These are phyloP conservation scores for Elgaria multicarinata DNA, from an alignment of 2,113 vertebrate species.

Conservation along the genomic window DNA sequence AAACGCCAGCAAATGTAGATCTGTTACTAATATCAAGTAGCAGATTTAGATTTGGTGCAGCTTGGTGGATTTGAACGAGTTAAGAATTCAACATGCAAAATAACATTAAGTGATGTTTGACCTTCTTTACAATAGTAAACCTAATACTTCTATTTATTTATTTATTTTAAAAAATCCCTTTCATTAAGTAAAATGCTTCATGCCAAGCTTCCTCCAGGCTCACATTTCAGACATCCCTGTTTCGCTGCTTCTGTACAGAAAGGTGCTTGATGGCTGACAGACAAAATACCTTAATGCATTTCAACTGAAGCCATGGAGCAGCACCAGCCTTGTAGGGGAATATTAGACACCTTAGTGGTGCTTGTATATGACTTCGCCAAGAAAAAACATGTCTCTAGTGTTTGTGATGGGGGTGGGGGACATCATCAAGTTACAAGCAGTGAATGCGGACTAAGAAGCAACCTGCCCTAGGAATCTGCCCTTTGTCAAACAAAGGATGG, in stretches of 20 bases:
- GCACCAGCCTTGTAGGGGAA: slow-evolving; percentile 17
- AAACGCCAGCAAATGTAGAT: no score
- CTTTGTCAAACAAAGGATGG: slow-evolving; percentile 58
- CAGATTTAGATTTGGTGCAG: slow-evolving; percentile 66
- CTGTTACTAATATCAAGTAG: slow-evolving; percentile 36
- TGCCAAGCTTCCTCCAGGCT: slow-evolving; percentile 64
- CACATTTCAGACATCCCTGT: slow-evolving; percentile 58
- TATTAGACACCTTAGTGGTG: slow-evolving; percentile 23
- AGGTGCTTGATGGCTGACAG: slow-evolving; percentile 65
- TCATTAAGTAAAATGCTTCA: slow-evolving; percentile 68
- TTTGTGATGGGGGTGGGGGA: background rate
- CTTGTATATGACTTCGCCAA: slow-evolving; percentile 21
- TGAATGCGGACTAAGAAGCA: slow-evolving; percentile 49
- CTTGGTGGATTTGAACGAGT: slow-evolving; percentile 60
- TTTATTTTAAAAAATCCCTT: slow-evolving; percentile 68
- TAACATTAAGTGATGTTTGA: slow-evolving; percentile 55
- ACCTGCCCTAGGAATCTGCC: slow-evolving; percentile 58
- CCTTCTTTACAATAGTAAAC: slow-evolving; percentile 59
- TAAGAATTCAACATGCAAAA: slow-evolving; percentile 53
- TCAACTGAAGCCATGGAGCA: slow-evolving; percentile 57
- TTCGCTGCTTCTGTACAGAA: slow-evolving; percentile 62
- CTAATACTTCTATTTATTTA: slow-evolving; percentile 52
- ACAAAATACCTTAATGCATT: slow-evolving; percentile 70
- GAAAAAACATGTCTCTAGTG: slow-evolving; percentile 59
- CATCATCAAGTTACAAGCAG: slow-evolving; percentile 67